Base-by-base conservation (phyloP, 1,140 invertebrate genomes). In the Pemphigus obesinymphae region DNA sequence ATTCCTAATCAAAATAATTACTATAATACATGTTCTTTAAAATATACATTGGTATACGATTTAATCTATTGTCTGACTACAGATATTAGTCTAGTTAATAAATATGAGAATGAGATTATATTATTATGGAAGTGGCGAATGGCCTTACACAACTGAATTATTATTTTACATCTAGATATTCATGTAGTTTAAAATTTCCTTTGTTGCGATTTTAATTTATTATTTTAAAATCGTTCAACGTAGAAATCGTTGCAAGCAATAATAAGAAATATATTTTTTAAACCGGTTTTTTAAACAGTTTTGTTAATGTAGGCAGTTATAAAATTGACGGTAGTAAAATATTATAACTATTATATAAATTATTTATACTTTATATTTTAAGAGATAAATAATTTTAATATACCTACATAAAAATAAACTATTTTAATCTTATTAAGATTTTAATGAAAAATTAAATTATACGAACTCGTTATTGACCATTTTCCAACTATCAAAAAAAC, bases 141-240 rank as follows among this genome's bases (percentile, higher is more conserved):
- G 26, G 7, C 34, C 11, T 68, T 68, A 68, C n/a, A 68, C 13
- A 43, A 40, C 11, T 68, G 26, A 26, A 72, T 68, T 68, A 68
- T 40, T 68, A 68, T 68, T 43, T 68, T 31, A 23, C 4, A 68
- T 68, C 37, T 68, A 40, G n/a, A 72, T 72, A 70, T 0, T 31
- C 68, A 8, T 72, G n/a, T 43, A 34, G 40, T 72, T 72, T 72
- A 45, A 29, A 72, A 29, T 48, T 13, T 48, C 20, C 13, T 48
- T 17, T 72, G 15, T 72, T 15, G 26, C 15, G 26, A 72, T 72
- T 72, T 29, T 48, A n/a, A 72, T 72, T 72, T 72, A 72, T 72
- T 72, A 29, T 17, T 29, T 45, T 17, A 40, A 63, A 63, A 37
- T 43, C 23, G 40, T 70, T 40, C 40, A 68, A 13, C 13, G 1